These are phyloP conservation scores for Lacerta bilineata DNA, from an alignment of 2,797 vertebrate species.

Conservation along the genomic window DNA sequence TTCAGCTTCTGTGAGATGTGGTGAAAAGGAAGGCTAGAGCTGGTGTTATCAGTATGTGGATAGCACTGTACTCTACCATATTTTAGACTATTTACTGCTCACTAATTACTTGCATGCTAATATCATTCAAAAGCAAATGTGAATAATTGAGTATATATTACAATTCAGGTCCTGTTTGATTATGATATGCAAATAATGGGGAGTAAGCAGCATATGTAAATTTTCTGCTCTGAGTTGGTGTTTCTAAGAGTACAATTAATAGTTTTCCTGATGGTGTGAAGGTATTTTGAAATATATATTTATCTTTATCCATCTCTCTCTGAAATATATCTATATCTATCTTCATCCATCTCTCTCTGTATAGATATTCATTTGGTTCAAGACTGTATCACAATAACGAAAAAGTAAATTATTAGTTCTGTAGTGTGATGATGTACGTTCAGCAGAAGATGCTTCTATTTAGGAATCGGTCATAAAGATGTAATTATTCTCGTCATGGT, in stretches of 20 bases:
- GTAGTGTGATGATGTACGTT: not conserved
- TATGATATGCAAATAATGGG: slow-evolving; percentile 27
- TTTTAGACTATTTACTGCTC: not conserved
- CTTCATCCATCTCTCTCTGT: not conserved
- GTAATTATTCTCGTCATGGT: slow-evolving; percentile 23
- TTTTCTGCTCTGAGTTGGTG: not conserved
- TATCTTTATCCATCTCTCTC: not conserved
- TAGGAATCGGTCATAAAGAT: slow-evolving; percentile 32
- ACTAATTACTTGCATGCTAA: slow-evolving; percentile 2
- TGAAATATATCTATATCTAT: not conserved
- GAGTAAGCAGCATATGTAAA: not conserved
- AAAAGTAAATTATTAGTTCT: slow-evolving; percentile 25
- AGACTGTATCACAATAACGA: slow-evolving; percentile 4
- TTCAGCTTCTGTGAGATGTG: not conserved
- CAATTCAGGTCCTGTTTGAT: slow-evolving; percentile 40
- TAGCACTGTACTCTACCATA: not conserved
- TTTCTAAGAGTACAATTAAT: slow-evolving; percentile 22
- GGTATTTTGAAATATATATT: slow-evolving; percentile 23
- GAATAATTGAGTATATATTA: slow-evolving; percentile 18
- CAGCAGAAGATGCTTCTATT: slow-evolving; percentile 2
- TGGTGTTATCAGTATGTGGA: not conserved
- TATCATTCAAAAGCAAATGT: slow-evolving; percentile 33
- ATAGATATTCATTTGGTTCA: slow-evolving; percentile 14
- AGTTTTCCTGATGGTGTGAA: not conserved
- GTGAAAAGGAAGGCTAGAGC: not conserved